Evolutionary conservation across 2,113 vertebrate genomes (phyloP).

Genomic region (Chrysochloris asiatica): DNA sequence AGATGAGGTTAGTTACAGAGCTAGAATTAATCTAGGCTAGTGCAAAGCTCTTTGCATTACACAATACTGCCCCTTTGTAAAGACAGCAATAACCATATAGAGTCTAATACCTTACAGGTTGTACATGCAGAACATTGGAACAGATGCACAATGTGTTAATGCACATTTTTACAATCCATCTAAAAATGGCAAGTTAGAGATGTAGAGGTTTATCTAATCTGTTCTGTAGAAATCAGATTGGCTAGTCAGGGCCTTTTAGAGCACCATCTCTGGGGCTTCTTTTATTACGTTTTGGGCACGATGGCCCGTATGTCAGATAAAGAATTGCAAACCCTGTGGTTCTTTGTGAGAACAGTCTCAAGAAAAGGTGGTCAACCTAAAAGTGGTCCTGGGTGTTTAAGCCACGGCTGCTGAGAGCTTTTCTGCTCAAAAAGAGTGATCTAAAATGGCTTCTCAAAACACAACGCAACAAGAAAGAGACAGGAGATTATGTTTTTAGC

Average conservation of each 20-base stretch:
- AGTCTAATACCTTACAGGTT: neutral
- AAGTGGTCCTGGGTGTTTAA: neutral
- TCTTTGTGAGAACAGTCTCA: neutral
- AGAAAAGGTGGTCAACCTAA: neutral
- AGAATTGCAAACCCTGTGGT: neutral
- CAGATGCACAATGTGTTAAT: neutral
- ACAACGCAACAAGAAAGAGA: slow-evolving; percentile 57
- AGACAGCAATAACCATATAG: neutral
- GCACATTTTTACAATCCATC: neutral
- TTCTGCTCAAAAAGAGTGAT: slow-evolving; percentile 58
- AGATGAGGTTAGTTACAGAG: slow-evolving; percentile 8
- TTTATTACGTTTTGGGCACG: neutral
- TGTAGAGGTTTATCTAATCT: neutral
- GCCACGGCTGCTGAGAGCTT: neutral
- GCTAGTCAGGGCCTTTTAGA: neutral
- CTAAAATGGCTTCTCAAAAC: slow-evolving; percentile 63
- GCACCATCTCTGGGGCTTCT: neutral
- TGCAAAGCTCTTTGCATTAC: neutral
- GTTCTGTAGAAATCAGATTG: neutral
- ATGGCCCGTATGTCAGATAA: neutral
- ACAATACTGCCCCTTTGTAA: neutral
- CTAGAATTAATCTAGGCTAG: slow-evolving; percentile 3
- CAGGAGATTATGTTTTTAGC: slow-evolving; percentile 67
- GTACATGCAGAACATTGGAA: neutral
- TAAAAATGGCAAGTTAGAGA: neutral